Base-by-base conservation (phyloP, 1,140 invertebrate genomes). In the Drosophila pseudoananassae region DNA sequence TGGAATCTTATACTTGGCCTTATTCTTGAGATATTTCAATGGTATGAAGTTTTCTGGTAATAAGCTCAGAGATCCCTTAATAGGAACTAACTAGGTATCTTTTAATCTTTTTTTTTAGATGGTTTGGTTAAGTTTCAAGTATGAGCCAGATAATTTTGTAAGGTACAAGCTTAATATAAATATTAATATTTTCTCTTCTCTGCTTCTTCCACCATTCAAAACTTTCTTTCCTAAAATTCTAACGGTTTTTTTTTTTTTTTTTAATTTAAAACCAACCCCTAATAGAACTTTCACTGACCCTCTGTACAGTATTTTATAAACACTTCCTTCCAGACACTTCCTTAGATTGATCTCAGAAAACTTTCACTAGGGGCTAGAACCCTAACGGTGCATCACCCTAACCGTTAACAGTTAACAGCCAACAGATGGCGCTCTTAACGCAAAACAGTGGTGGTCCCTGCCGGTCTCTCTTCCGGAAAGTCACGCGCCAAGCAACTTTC, bases 401-500 rank as follows among this genome's bases (percentile, higher is more conserved):
- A n/a, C n/a, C n/a, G n/a, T n/a, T 38, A 10, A 69, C 65, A 47
- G 66, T 69, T 70, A 69, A 15, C n/a, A n/a, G n/a, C 8, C 23
- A 66, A 56, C 64, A 70, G 40, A 50, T 70, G 66, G 63, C 20
- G 38, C 12, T 14, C 17, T 25, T 31, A 27, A 27, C 25, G 6
- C 25, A 1, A 7, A 27, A 27, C 20, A 20, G 20, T 20, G 20
- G 20, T 20, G 49, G 8, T 27, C 20, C 20, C n/a, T 12, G 43
- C 33, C 2, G 20, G 20, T 20, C 49, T 10, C 10, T 49, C 38
- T 57, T 47, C 31, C 46, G n/a, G 4, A 8, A 9, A 29, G 65
- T 15, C 50, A 70, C 66, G 66, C 66, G 51, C 51, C 63, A 69
- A 10, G 31, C 6, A 49, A 70, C 66, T 70, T 70, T 70, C 51